A percentile compares a stretch with the other conserved stretches of the same genome.
Evolutionary conservation across 2,797 vertebrate genomes (phyloP).

Genomic region (Clarias pachynema): DNA sequence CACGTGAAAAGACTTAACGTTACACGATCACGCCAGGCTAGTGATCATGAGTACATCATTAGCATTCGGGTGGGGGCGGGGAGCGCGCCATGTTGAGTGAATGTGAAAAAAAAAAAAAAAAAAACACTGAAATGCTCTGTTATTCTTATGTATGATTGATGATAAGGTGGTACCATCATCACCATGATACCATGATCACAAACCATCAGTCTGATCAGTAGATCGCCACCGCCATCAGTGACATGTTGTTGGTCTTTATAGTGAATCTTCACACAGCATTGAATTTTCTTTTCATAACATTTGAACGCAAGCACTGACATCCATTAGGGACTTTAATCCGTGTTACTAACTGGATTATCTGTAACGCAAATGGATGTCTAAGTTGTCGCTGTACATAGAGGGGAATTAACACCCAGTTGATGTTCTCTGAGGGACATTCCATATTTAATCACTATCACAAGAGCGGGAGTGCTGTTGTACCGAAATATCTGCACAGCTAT

Average conservation of each 20-base stretch:
- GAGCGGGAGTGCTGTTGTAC: too few relatives aligned
- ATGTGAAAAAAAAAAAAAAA: neutral
- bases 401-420: neutral
- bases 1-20: neutral
- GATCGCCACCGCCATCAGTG: neutral
- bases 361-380: neutral
- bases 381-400: neutral
- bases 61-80: neutral
- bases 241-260: neutral
- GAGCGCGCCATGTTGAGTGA: neutral
- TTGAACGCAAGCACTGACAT: neutral
- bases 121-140: neutral
- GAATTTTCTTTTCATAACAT: neutral
- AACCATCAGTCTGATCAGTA: neutral
- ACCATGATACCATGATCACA: too few relatives aligned
- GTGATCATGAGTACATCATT: neutral
- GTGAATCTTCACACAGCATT: neutral
- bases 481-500: too few relatives aligned
- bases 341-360: neutral
- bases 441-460: too few relatives aligned
- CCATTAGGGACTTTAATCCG: neutral
- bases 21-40: neutral
- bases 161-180: neutral
- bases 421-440: neutral
- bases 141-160: neutral